phyloP scores from a whole-genome alignment of 2,797 vertebrate genomes.

The Pangasius sanitwongsei region DNA sequence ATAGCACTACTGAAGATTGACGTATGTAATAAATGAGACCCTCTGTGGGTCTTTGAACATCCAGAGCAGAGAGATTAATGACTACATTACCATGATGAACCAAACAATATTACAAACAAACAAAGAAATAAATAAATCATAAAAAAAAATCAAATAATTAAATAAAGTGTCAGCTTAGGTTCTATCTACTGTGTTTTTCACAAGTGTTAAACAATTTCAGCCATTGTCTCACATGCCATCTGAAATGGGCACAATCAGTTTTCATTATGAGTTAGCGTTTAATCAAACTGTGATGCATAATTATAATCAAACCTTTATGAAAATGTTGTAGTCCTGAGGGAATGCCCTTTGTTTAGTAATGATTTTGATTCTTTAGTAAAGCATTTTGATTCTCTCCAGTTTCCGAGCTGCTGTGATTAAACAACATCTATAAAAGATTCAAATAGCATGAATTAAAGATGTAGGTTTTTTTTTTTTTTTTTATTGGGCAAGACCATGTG shows the following conservation, averaged over 20 bases:
- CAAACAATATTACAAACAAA: background rate
- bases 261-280: slow-evolving; percentile 14
- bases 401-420: slow-evolving; percentile 5
- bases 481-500: background rate
- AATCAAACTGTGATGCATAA: slow-evolving; percentile 23
- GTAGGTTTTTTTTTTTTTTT: background rate
- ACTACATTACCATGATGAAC: background rate
- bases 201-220: background rate
- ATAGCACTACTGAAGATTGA: background rate
- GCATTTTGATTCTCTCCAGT: slow-evolving; percentile 14
- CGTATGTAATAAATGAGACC: slow-evolving; percentile 38
- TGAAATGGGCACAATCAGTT: slow-evolving; percentile 22
- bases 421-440: slow-evolving; percentile 2
- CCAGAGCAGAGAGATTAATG: background rate
- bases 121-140: background rate
- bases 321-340: background rate
- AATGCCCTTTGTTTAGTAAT: slow-evolving; percentile 21
- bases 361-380: background rate
- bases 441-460: slow-evolving; percentile 7
- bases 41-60: slow-evolving; percentile 16
- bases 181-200: background rate
- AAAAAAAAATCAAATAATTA: background rate
- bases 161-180: background rate
- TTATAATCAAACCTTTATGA: slow-evolving; percentile 21
- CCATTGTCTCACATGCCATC: background rate